Conservation (phyloP, 2,888 invertebrate genomes). For the Drepanosiphum platanoidis region DNA sequence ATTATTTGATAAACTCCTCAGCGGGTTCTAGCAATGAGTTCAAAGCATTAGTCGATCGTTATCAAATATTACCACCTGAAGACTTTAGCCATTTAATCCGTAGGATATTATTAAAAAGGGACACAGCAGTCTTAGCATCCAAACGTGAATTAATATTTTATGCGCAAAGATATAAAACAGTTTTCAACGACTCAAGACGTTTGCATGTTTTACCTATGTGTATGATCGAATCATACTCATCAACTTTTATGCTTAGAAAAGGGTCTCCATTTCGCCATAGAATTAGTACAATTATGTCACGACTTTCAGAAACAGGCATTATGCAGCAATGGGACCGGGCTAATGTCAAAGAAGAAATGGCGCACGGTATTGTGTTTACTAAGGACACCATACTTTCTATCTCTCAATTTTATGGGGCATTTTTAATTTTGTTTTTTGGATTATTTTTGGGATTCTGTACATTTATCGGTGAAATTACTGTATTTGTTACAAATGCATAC, state of each 20-base stretch:
- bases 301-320: slow-evolving; percentile 63
- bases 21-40: slow-evolving; percentile 62
- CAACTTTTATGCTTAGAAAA: slow-evolving; percentile 63
- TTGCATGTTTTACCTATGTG: slow-evolving; percentile 63
- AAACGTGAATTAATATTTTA: slow-evolving; percentile 63
- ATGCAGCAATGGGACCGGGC: slow-evolving; percentile 62
- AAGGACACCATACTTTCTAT: slow-evolving; percentile 58
- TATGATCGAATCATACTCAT: slow-evolving; percentile 63
- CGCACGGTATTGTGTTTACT: slow-evolving; percentile 56
- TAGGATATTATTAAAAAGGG: slow-evolving; percentile 59
- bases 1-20: slow-evolving; percentile 63
- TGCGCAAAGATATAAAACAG: slow-evolving; percentile 53
- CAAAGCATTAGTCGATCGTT: slow-evolving; percentile 57
- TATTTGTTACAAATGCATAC: neutral
- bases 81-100: slow-evolving; percentile 56
- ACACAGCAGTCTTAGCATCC: slow-evolving; percentile 63
- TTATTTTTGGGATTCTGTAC: slow-evolving; percentile 48
- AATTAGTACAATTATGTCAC: slow-evolving; percentile 61
- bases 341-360: slow-evolving; percentile 58
- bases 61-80: slow-evolving; percentile 63
- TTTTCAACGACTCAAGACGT: slow-evolving; percentile 51
- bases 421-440: slow-evolving; percentile 61
- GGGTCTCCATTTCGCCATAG: slow-evolving; percentile 63
- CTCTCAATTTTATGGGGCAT: slow-evolving; percentile 62
- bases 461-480: slow-evolving; percentile 59